Evolutionary conservation across 2,797 vertebrate species (phyloP).

Genomic region (Echiichthys vipera): DNA sequence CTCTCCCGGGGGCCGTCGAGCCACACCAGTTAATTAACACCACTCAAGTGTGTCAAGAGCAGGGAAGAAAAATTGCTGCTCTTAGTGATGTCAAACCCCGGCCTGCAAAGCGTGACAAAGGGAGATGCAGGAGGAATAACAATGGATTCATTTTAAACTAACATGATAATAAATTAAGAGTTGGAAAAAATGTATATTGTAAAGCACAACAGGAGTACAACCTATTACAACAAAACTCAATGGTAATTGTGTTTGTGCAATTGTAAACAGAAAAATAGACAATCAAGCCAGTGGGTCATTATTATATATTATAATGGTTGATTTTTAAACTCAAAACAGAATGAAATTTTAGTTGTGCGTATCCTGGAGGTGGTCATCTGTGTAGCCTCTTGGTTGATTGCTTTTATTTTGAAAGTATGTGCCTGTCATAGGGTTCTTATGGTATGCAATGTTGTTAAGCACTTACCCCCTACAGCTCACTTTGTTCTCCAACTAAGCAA

Average conservation of each 20-base stretch:
- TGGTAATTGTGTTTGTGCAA: conserved; percentile 1
- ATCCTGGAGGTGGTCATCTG: conserved; percentile 14
- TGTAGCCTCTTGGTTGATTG: background rate
- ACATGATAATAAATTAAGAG: conserved; percentile 27
- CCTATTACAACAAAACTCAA: conserved; percentile 15
- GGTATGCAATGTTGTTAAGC: background rate
- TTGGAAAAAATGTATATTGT: background rate
- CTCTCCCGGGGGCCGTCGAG: conserved; percentile 49
- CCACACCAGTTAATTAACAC: conserved; percentile 75
- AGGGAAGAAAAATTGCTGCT: conserved; percentile 49
- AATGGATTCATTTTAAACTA: conserved; percentile 33
- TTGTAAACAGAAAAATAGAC: conserved; percentile 30
- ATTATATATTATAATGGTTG: background rate
- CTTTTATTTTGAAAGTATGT: conserved; percentile 3
- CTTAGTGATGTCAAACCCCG: conserved; percentile 43
- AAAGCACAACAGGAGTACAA: background rate
- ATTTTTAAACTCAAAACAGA: conserved; percentile 20
- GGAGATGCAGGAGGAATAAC: conserved; percentile 43
- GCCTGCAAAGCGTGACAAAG: conserved; percentile 36
- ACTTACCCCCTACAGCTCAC: background rate
- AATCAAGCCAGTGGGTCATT: background rate
- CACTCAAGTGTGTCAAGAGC: conserved; percentile 67
- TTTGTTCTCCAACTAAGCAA: conserved; percentile 1
- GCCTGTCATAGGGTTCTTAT: background rate
- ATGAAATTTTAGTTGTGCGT: background rate